phyloP scores from a whole-genome alignment of 2,888 invertebrate species.

The Pandemis cinnamomeana region DNA sequence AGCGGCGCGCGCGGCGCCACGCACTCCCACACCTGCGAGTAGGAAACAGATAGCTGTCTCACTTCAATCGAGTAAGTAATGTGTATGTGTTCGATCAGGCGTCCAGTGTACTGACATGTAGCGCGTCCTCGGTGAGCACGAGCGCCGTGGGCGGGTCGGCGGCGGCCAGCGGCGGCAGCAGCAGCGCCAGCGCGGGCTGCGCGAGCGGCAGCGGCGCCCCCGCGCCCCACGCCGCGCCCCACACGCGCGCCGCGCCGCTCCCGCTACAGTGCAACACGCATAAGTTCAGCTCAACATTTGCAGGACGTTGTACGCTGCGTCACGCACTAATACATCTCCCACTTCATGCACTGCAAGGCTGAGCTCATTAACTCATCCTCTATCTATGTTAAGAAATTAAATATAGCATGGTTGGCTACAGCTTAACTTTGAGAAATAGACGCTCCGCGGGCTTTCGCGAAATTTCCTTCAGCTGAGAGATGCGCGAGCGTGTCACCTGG shows the following conservation, averaged over 20 bases:
- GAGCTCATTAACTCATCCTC: too few relatives aligned
- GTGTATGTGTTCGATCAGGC: not conserved
- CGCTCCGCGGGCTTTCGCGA: too few relatives aligned
- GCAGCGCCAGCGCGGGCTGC: slow-evolving; percentile 4
- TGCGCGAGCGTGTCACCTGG: slow-evolving; percentile 47
- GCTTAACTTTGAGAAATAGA: too few relatives aligned
- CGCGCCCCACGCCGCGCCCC: slow-evolving; percentile 47
- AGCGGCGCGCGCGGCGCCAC: slow-evolving; percentile 16
- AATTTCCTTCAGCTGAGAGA: too few relatives aligned
- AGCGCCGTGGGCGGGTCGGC: slow-evolving; percentile 26
- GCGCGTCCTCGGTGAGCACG: slow-evolving; percentile 10
- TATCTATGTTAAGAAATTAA: too few relatives aligned
- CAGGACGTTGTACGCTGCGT: too few relatives aligned
- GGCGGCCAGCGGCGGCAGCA: slow-evolving; percentile 45
- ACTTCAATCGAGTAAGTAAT: not conserved
- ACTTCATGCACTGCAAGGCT: too few relatives aligned
- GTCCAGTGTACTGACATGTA: slow-evolving; percentile 2
- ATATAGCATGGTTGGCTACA: too few relatives aligned
- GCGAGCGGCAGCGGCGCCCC: slow-evolving; percentile 13
- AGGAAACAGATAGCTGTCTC: not conserved
- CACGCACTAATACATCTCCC: too few relatives aligned
- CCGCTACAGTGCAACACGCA: too few relatives aligned
- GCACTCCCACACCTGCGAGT: slow-evolving; percentile 26
- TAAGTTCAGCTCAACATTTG: slow-evolving; percentile 29
- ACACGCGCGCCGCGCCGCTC: slow-evolving; percentile 43